Base-by-base conservation (phyloP, 2,888 invertebrate genomes). In the Gnatocerus cornutus region DNA sequence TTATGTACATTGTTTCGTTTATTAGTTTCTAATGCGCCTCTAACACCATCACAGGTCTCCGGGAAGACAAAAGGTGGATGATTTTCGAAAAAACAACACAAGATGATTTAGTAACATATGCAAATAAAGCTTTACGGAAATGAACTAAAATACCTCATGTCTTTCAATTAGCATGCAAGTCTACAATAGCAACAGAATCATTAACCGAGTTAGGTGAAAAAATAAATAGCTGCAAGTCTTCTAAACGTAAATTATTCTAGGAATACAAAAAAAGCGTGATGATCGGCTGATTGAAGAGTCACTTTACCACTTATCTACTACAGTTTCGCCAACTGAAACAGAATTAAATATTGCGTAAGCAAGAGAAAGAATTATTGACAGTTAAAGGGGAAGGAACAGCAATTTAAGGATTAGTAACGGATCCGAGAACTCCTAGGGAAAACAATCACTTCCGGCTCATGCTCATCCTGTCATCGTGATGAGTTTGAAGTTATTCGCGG, bases 261-360 rank as follows among this genome's bases (percentile, higher is more conserved):
- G 33, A 73, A 73, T 69, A 71, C 75, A 63, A 70, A 68, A 76
- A 75, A 78, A 80, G 79, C 78, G 74, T 72, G 76, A 72, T 71
- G 78, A 73, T 69, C 74, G 74, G 71, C 72, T 73, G 70, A 76
- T 77, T 74, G 76, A 71, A 71, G n/a, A n/a, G 39, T 29, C 37
- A 69, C 50, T 69, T 71, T 85, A 84, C 91, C 90, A 91, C 88
- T 89, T 91, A 88, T 90, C 89, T 87, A 89, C 83, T 87, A 91
- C 91, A 86, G 85, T 87, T 84, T 91, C 91, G 87, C 90, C 89
- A 89, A 88, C 91, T 91, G 90, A 84, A 90, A 90, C 82, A 84
- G 79, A 82, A 74, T 43, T 50, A 62, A 14, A 50, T 9, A 59
- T 41, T 8, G 59, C 21, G 14, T 55, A 65, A 65, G 65, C 65